Evolutionary conservation across 2,888 invertebrate genomes (phyloP), one percentile per base, ranked within the genome.

Genomic region (Scelioninae gen. 1): DNA sequence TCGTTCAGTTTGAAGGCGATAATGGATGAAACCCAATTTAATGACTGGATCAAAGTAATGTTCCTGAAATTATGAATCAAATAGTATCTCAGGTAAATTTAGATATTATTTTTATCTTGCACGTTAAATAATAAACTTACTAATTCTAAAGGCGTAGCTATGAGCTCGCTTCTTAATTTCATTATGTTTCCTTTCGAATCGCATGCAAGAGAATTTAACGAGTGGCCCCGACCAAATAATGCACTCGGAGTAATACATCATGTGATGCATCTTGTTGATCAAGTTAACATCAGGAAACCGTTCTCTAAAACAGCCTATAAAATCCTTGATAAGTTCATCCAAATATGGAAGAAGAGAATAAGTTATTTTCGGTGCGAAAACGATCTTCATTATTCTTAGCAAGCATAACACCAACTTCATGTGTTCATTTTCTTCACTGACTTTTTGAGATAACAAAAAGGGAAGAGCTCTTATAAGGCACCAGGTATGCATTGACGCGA

Each of bases 401-500:
- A 84, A 77, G n/a, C 65, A 34, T 7, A 84, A n/a, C 49, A 86
- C 45, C 0, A 86, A 47, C 9, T n/a, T n/a, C 84, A 87, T 81
- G 43, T 83, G 47, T 45, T 82, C 13, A 72, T 87, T 71, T 16
- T 51, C 79, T 32, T 43, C 45, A 47, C 23, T 38, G 51, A 87
- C 47, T 81, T 82, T 85, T 5, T 75, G 78, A 32, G 71, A 5
- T 23, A 85, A 16, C 47, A 86, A 51, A 81, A 86, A 87, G 15
- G 87, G 85, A 15, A 85, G 45, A 9, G 68, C 56, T 69, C 86
- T 16, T 0, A 82, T 68, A 8, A 85, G 56, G 16, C 79, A 84
- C 85, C 86, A 86, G 9, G 55, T 85, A 53, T 86, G 85, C 82
- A 83, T 84, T 23, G 80, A n/a, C n/a, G n/a, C n/a, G n/a, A n/a